Base-by-base conservation (phyloP, 1,140 invertebrate genomes). In the Melipona quadrifasciata region DNA sequence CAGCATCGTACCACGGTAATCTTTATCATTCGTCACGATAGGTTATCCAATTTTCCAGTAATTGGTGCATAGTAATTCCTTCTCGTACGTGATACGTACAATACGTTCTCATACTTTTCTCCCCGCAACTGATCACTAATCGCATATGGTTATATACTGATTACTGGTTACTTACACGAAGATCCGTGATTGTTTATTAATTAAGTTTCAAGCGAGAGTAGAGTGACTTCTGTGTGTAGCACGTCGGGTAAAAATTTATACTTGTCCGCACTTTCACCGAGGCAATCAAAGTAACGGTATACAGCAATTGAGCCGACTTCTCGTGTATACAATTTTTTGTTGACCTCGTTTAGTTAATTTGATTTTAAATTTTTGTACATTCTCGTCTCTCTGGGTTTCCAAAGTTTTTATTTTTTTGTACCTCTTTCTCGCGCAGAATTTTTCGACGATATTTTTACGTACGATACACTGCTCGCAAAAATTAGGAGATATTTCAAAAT, bases 261-360 rank as follows among this genome's bases (percentile, higher is more conserved):
- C 67, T n/a, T n/a, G 61, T 77, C 27, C 70, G n/a, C n/a, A 84
- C 82, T 84, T 79, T 84, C 67, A 79, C 67, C 47, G 17, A 57
- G 11, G 11, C n/a, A 19, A 68, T 57, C 31, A 2, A 77, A 57
- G n/a, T 79, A 84, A 84, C 76, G 57, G 67, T 84, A 71, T 39
- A 79, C 67, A 65, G 1, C 17, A 19, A 83, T 84, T 79, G 51
- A 79, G 34, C 70, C 68, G 24, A 84, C 64, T 84, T 79, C 57
- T 27, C 8, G 67, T 84, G 64, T 55, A 39, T 61, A n/a, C 61
- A 84, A 24, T 31, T 84, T 71, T 78, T 65, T 79, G 6, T 79
- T 72, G 67, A 79, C 57, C 24, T 72, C 76, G 24, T 71, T 84
- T n/a, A 14, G 17, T n/a, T 14, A 14, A 11, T 71, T 78, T n/a